Evolutionary conservation across 2,797 vertebrate species (phyloP).

Genomic region (Spheniscus humboldti): DNA sequence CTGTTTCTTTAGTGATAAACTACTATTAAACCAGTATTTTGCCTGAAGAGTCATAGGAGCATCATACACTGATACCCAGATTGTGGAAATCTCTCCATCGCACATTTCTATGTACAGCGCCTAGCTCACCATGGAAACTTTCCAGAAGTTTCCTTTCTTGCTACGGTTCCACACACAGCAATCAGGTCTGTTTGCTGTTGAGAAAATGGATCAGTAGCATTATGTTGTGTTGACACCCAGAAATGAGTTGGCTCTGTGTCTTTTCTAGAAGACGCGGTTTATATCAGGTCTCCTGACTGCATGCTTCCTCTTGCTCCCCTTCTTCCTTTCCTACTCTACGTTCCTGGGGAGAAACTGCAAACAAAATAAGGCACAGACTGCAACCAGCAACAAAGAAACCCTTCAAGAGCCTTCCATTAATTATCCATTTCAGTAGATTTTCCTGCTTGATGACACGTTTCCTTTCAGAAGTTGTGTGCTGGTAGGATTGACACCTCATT

Average conservation of each 20-base stretch:
- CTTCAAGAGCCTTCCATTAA: not conserved
- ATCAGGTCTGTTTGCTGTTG: not conserved
- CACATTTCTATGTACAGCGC: accelerated
- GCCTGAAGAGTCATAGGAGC: accelerated
- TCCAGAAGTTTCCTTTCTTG: not conserved
- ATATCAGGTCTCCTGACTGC: not conserved
- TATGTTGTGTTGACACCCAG: not conserved
- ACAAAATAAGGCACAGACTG: not conserved
- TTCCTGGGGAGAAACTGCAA: not conserved
- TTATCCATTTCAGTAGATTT: not conserved
- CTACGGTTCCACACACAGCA: not conserved
- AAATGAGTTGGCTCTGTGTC: not conserved
- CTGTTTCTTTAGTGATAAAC: not conserved
- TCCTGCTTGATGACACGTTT: not conserved
- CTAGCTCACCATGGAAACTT: not conserved
- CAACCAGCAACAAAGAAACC: not conserved
- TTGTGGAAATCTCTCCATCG: not conserved
- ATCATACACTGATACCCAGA: not conserved
- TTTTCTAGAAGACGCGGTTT: not conserved
- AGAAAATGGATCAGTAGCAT: not conserved
- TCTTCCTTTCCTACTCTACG: not conserved
- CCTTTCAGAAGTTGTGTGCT: not conserved
- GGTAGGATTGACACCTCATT: not conserved
- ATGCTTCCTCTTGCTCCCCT: not conserved
- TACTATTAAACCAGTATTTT: not conserved